These are phyloP conservation scores for Corvus cornix DNA, from an alignment of 2,113 vertebrate genomes.

Conservation along the genomic window DNA sequence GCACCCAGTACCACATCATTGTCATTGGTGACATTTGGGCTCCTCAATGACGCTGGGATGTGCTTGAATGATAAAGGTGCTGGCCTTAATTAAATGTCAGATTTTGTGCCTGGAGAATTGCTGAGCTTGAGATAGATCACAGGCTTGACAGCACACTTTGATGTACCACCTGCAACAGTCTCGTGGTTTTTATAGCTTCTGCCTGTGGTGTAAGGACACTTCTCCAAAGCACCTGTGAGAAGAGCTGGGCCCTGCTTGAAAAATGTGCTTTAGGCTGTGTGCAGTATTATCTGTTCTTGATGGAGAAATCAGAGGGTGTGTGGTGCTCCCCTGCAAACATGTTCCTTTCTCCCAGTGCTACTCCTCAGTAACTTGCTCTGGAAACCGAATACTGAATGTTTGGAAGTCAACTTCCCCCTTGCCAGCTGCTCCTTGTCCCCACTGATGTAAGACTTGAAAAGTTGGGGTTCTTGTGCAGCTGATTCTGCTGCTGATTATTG, in stretches of 20 bases:
- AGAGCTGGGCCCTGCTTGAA: background rate
- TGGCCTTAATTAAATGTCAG: constrained; percentile 22
- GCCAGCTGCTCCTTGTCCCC: background rate
- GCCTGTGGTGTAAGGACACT: background rate
- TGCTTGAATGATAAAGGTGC: background rate
- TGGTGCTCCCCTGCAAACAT: accelerated
- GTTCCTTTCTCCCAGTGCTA: background rate
- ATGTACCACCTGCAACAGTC: background rate
- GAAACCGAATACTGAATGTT: background rate
- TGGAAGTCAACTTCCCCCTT: background rate
- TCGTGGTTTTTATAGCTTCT: background rate
- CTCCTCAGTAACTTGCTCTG: background rate
- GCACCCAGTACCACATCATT: background rate
- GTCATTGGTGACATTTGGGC: background rate
- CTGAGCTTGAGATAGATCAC: background rate
- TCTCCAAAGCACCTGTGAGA: background rate
- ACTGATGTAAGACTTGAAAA: background rate
- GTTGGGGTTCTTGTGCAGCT: background rate
- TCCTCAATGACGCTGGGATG: background rate
- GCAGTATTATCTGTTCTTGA: accelerated
- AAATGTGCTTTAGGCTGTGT: accelerated
- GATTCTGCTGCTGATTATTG: background rate
- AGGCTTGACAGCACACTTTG: background rate
- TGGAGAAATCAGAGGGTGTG: background rate
- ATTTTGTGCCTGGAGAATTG: background rate